Evolutionary conservation across 2,888 invertebrate genomes (phyloP).

Genomic region (Cataglyphis albicans): DNA sequence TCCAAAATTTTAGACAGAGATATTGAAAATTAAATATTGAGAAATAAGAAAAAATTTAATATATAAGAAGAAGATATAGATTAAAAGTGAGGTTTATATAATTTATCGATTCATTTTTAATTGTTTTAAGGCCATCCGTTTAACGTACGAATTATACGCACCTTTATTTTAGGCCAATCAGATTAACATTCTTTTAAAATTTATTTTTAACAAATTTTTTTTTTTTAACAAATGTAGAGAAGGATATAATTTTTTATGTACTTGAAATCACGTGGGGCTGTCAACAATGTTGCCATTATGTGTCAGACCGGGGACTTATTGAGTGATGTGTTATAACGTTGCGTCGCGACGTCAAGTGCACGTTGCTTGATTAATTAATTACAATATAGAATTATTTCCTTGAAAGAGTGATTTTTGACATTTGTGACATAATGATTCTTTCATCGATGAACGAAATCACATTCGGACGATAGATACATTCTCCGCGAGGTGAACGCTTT

Average conservation of each 20-base stretch:
- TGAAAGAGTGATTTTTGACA: neutral
- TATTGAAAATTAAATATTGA: neutral
- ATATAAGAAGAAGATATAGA: neutral
- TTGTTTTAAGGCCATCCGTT: neutral
- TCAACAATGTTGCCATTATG: no score
- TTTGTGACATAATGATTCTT: neutral
- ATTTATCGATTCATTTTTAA: neutral
- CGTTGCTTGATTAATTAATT: neutral
- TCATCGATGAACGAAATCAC: neutral
- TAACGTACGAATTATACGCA: neutral
- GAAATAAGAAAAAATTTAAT: neutral
- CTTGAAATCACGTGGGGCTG: no score
- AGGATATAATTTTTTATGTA: no score
- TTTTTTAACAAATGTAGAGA: neutral
- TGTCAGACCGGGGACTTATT: no score
- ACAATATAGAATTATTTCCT: neutral
- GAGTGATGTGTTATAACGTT: no score
- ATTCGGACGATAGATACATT: conserved; percentile 1
- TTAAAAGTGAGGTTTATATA: neutral
- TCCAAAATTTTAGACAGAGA: neutral
- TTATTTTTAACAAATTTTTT: neutral
- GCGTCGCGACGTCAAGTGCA: no score
- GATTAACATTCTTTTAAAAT: neutral
- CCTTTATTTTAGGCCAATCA: neutral
- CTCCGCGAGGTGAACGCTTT: conserved; percentile 8